These are phyloP conservation scores for Hephaestus fuliginosus DNA, from an alignment of 2,797 vertebrate species.

Conservation along the genomic window DNA sequence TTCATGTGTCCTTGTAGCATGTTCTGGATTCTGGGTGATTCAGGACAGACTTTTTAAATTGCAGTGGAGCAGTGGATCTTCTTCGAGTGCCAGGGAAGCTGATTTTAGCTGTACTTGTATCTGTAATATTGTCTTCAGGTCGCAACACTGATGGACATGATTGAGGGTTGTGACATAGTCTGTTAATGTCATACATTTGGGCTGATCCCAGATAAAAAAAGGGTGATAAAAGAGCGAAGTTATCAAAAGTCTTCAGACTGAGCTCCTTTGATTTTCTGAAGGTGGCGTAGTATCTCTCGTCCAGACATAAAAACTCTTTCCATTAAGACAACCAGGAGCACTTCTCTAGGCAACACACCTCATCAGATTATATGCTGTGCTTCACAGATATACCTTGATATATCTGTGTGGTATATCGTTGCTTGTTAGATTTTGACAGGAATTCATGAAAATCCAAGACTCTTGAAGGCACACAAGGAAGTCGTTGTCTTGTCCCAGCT, in stretches of 20 bases:
- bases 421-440: not conserved
- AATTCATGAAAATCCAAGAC: not conserved
- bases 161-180: no score
- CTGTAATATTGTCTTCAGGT: not conserved
- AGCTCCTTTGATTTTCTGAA: not conserved
- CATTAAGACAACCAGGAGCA: not conserved
- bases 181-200: not conserved
- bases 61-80: not conserved
- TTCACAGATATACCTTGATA: not conserved
- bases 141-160: no score
- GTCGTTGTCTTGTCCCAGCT: not conserved
- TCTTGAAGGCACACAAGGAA: not conserved
- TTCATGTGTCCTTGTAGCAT: not conserved
- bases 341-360: not conserved
- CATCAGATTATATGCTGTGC: not conserved
- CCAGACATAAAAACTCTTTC: not conserved
- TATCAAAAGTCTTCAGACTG: not conserved
- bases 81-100: not conserved
- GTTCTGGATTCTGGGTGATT: not conserved
- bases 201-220: not conserved
- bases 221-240: not conserved
- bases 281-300: not conserved
- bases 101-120: not conserved
- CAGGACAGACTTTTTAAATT: not conserved
- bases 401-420: not conserved